These are phyloP conservation scores for Phallusia fumigata DNA, from an alignment of 23 tunicate genomes.

Conservation along the genomic window DNA sequence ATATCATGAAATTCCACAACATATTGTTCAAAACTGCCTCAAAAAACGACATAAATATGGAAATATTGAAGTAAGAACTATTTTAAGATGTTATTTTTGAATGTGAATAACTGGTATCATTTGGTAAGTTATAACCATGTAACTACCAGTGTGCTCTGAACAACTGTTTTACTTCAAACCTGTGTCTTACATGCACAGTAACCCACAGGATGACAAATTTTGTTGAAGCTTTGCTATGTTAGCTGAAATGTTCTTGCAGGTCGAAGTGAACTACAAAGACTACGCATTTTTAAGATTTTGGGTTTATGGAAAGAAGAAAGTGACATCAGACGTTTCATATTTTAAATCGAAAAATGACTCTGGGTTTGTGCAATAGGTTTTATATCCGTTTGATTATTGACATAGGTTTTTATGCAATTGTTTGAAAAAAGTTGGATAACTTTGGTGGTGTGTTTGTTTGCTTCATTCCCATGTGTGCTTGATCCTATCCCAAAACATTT, in stretches of 20 bases:
- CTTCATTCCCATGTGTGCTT: too few species aligned
- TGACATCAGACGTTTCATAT: neutral
- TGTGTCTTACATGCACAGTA: too few species aligned
- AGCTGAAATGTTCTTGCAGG: neutral
- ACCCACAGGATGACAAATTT: too few species aligned
- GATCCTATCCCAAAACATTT: too few species aligned
- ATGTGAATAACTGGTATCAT: too few species aligned
- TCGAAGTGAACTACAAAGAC: slow-evolving; percentile 27
- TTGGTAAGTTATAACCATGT: too few species aligned
- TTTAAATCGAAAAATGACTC: slow-evolving; percentile 9
- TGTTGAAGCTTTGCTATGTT: too few species aligned
- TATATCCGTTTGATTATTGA: neutral
- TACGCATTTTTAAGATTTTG: slow-evolving; percentile 50
- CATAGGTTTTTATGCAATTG: too few species aligned
- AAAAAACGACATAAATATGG: slow-evolving; percentile 33
- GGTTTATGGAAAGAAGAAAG: slow-evolving; percentile 56
- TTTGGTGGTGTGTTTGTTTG: too few species aligned
- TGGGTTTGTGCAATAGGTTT: neutral
- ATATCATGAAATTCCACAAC: slow-evolving; percentile 51
- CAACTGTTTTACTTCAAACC: too few species aligned
- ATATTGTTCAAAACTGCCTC: slow-evolving; percentile 42
- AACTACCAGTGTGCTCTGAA: too few species aligned
- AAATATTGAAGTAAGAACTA: slow-evolving; percentile 33
- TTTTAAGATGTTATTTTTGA: neutral
- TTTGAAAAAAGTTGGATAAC: too few species aligned